Conservation (phyloP, 2,113 vertebrate species). For the Salminus brasiliensis region DNA sequence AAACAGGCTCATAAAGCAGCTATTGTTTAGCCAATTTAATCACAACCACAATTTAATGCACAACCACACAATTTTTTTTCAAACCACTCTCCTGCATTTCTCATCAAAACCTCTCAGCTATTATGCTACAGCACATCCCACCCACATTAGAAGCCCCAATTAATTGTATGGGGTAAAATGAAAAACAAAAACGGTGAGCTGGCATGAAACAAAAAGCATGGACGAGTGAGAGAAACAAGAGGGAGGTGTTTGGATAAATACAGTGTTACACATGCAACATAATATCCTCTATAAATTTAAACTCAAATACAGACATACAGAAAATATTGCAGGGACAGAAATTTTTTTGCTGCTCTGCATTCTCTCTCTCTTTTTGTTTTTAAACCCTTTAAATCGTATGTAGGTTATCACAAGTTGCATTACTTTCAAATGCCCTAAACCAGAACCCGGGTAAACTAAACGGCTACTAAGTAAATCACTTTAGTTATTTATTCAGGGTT, state of each 20-base stretch:
- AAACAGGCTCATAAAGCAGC: slow-evolving; percentile 58
- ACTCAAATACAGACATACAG: slow-evolving; percentile 13
- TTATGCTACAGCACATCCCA: slow-evolving; percentile 26
- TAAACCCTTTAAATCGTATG: no score
- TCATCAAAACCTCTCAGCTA: slow-evolving; percentile 49
- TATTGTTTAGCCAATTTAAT: slow-evolving; percentile 61
- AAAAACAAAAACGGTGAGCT: slow-evolving; percentile 47
- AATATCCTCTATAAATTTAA: background rate
- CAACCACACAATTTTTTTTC: slow-evolving; percentile 39
- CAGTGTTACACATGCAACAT: background rate
- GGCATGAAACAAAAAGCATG: background rate
- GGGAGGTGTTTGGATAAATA: slow-evolving; percentile 6
- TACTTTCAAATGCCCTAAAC: no score
- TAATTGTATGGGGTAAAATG: slow-evolving; percentile 37
- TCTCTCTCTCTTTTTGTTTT: no score
- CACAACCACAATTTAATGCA: slow-evolving; percentile 66
- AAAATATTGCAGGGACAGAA: background rate
- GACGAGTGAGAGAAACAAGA: background rate
- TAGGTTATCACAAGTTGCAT: no score
- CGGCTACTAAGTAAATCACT: no score
- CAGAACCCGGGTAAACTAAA: no score
- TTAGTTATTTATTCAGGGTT: no score
- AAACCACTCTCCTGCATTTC: slow-evolving; percentile 59
- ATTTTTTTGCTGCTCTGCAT: no score
- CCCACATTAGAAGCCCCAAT: slow-evolving; percentile 37